Percentiles rank a stretch among this genome's conserved stretches.
These are phyloP conservation scores for Rhagoletis pomonella DNA, from an alignment of 1,140 invertebrate genomes.

Conservation along the genomic window DNA sequence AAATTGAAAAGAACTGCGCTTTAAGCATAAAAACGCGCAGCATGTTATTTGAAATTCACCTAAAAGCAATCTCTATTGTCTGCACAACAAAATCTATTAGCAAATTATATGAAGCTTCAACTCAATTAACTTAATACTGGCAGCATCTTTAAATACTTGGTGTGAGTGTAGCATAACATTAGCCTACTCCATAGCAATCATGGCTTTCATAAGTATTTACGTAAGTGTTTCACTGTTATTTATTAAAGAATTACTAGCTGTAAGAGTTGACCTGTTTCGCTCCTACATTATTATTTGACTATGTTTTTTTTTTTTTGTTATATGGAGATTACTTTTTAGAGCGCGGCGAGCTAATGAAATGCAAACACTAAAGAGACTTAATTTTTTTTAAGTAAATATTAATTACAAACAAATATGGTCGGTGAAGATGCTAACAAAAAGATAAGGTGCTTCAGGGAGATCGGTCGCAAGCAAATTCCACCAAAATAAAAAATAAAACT, in stretches of 20 bases:
- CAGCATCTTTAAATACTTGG: neutral
- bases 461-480: neutral
- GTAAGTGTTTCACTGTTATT: neutral
- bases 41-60: too few relatives aligned
- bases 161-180: neutral
- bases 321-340: neutral
- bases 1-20: too few relatives aligned
- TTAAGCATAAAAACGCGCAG: too few relatives aligned
- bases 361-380: neutral
- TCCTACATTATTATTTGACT: neutral
- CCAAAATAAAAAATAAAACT: neutral
- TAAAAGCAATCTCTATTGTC: too few relatives aligned
- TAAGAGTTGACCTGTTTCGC: neutral
- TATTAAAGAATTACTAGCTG: neutral
- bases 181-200: neutral
- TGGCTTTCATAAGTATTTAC: neutral
- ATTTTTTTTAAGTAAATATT: slow-evolving; percentile 9
- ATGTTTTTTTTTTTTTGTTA: too few relatives aligned
- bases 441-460: neutral
- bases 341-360: neutral
- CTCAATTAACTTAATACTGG: neutral
- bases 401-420: neutral
- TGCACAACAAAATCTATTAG: neutral
- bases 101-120: neutral
- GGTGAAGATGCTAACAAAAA: neutral